Percentiles rank a stretch among this genome's conserved stretches.
Conservation (phyloP, 2,797 vertebrate species). For the Hippoglossus hippoglossus region DNA sequence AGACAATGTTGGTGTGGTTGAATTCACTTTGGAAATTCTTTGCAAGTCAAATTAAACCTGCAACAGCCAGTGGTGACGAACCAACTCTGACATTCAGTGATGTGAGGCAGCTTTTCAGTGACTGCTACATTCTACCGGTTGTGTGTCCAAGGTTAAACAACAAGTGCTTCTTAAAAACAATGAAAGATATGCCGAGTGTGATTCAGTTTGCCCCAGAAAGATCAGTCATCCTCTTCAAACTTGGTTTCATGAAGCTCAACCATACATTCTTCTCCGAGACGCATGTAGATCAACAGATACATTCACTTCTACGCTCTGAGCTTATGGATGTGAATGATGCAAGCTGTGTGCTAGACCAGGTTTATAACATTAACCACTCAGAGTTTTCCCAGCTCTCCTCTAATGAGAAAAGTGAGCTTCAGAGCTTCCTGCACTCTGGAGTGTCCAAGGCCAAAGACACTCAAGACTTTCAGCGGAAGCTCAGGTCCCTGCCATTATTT, state of each 20-base stretch:
- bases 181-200: slow-evolving; percentile 68
- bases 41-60: slow-evolving; percentile 19
- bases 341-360: slow-evolving; percentile 68
- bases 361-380: slow-evolving; percentile 49
- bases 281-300: rapidly evolving
- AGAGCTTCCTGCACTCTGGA: slow-evolving; percentile 65
- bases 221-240: slow-evolving; percentile 71
- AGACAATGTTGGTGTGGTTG: slow-evolving; percentile 60
- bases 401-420: slow-evolving; percentile 59
- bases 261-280: neutral
- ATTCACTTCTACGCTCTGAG: neutral
- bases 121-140: slow-evolving; percentile 77
- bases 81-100: slow-evolving; percentile 38
- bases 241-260: slow-evolving; percentile 76
- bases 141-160: slow-evolving; percentile 65
- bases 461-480: slow-evolving; percentile 51
- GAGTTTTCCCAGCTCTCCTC: slow-evolving; percentile 67
- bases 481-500: slow-evolving; percentile 83
- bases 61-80: neutral
- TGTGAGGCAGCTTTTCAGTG: slow-evolving; percentile 67
- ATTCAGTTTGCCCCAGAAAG: neutral
- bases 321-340: slow-evolving; percentile 65
- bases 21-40: slow-evolving; percentile 74
- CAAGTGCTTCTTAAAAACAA: slow-evolving; percentile 60
- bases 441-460: slow-evolving; percentile 39